A percentile compares a stretch with the other conserved stretches of the same genome.
Evolutionary conservation across 1,140 invertebrate species (phyloP).

Genomic region (Heliconius hermathena): DNA sequence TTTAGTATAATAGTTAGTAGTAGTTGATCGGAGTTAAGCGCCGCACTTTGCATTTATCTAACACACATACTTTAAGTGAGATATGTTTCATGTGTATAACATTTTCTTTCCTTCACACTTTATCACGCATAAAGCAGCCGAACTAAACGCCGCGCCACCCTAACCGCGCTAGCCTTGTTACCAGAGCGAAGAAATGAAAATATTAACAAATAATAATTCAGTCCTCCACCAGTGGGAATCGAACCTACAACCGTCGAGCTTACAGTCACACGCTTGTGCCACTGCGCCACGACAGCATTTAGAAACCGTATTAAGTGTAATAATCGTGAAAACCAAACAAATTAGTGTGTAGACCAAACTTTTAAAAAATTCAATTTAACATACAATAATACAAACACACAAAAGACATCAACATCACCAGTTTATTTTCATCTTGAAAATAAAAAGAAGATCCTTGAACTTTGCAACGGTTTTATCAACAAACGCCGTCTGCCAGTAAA

Average conservation of each 20-base stretch:
- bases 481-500: conserved; percentile 30
- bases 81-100: too few relatives aligned
- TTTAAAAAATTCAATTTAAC: background rate
- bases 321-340: background rate
- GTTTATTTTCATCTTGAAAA: background rate
- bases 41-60: background rate
- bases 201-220: too few relatives aligned
- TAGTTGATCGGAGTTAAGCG: background rate
- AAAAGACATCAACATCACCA: background rate
- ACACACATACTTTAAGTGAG: background rate
- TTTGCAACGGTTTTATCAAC: conserved; percentile 28
- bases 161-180: too few relatives aligned
- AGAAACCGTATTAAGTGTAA: background rate
- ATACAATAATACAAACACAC: conserved; percentile 3
- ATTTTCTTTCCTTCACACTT: too few relatives aligned
- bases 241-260: too few relatives aligned
- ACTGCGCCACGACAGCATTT: too few relatives aligned
- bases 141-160: too few relatives aligned
- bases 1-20: too few relatives aligned
- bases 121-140: too few relatives aligned
- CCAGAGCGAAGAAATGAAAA: too few relatives aligned
- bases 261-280: too few relatives aligned
- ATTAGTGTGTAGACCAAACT: background rate
- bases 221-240: too few relatives aligned
- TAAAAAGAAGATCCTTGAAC: conserved; percentile 26